Evolutionary conservation across 2,113 vertebrate species (phyloP), one percentile per base, ranked within the genome.

Genomic region (Eulacestoma nigropectus): DNA sequence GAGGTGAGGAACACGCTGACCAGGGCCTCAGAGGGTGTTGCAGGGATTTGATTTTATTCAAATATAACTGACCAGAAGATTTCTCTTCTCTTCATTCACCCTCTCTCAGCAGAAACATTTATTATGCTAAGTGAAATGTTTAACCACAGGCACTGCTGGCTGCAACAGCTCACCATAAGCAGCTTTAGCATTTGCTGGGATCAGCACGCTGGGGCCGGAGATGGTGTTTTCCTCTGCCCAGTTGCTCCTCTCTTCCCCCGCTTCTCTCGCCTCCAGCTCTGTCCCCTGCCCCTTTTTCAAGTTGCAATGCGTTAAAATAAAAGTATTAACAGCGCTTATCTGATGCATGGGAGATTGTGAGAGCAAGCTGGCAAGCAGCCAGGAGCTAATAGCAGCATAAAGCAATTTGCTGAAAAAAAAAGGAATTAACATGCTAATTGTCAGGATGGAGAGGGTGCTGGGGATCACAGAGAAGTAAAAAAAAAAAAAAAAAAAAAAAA

Each of bases 371-470:
- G 97, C 94, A 16, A 68, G 49, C 59, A 52, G 96, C 97, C 97
- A 95, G 94, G 37, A 87, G 77, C 78, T 96, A 97, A 98, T 95
- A 87, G 94, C 90, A 69, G 78, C 84, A 85, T 92, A 96, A 96
- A 97, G 97, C 95, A 80, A 88, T 96, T 90, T 91, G 92, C 85
- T 90, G 91, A 2, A 15, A 22, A 47, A 50, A 52, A 90, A 79
- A 67, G 63, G 63, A 83, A 60, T 75, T 97, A 96, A 91, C 96
- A 94, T 96, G 89, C 60, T 97, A 96, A 96, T 97, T 96, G 95
- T 79, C 90, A 86, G 95, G 90, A 90, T 94, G 95, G 83, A 96
- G 86, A 95, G 89, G 73, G 95, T 95, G 92, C 85, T 65, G 83
- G 70, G 70, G 80, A 81, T 49, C 35, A 25, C 4, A 27, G 3